Evolutionary conservation across 2,113 vertebrate genomes (phyloP), one percentile per base, ranked within the genome.

Genomic region (Upupa epops): DNA sequence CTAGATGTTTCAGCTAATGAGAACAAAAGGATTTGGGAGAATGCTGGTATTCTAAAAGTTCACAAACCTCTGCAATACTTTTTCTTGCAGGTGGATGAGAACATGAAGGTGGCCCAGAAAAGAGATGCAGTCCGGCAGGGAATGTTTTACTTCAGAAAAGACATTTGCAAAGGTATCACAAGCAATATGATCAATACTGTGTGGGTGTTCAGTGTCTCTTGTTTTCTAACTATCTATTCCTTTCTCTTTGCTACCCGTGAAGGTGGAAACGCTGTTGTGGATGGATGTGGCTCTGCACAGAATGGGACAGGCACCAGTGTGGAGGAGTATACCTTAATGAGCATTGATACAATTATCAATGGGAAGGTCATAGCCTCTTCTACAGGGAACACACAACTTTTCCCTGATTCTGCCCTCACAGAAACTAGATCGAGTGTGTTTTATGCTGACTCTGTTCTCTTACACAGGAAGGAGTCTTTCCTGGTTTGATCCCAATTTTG

Each of bases 311-410:
- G 98, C 76, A 96, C 72, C 0, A 54, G 96, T 1, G 12, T 76
- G 1, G 99, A 99, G 89, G 99, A 99, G 70, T 99, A 98, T 93
- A 95, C 93, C 1, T 97, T 99, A 70, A 99, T 99, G 99, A 99
- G 98, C 96, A 99, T 99, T n/a, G 98, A 99, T 96, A 99, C 99
- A 6, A 99, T 99, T 96, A 99, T 99, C 97, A 99, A 99, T 14
- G 99, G 99, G 90, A 99, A 99, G 98, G 99, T 99, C 76, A 51
- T 71, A 77, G 32, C 74, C 72, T 79, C 49, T 95, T 87, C 32
- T 89, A 7, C 14, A 34, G 86, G 68, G 25, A 79, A 49, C 25
- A 76, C 19, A 22, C 46, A 32, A 11, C 12, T 15, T 84, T 36
- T 66, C 71, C 31, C 46, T 83, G 69, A 3, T 55, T 68, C 17